Base-by-base conservation (phyloP, 2,888 invertebrate genomes). In the Cosmia pyralina region DNA sequence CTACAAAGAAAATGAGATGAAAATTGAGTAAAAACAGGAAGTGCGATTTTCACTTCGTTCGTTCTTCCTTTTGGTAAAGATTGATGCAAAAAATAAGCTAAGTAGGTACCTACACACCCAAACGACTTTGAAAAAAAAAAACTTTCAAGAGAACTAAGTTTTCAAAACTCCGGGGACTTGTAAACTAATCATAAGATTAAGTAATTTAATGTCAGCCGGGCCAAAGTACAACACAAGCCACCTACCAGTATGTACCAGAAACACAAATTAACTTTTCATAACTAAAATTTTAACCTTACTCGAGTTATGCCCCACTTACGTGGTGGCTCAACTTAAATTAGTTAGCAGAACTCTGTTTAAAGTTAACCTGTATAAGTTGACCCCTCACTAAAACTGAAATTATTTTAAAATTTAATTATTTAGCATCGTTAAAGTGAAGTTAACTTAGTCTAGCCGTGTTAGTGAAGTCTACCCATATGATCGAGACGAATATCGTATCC, bases 251-350 rank as follows among this genome's bases (percentile, higher is more conserved):
- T 57, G 34, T 69, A 62, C 62, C 50, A 66, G 58, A 38, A 48
- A 77, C 76, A 67, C 46, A 77, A 77, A 72, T 79, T 60, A 64
- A 67, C 67, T 77, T 77, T 76, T 52, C 68, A 65, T 55, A 65
- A 77, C 64, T 72, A 68, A 77, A 77, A 28, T 28, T 2, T 28
- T 28, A 28, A 82, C 77, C 72, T 34, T 46, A 67, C 77, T 82
- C 53, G 72, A 77, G 63, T 60, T 64, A 64, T 48, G 57, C 22
- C 41, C 50, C 22, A 67, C 41, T 60, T 67, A 67, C 34, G 41
- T 55, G 46, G 44, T 1, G 28, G 64, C 28, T 77, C 55, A 59
- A 41, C 34, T 53, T 44, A 62, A 17, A 8, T 17, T 41, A 4
- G 46, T 0, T 19, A 1, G 0, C 0, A 0, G 1, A 41, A n/a